Percentiles rank a stretch among this genome's conserved stretches.
phyloP scores from a whole-genome alignment of 2,113 vertebrate species.

The Ammodytes marinus region DNA sequence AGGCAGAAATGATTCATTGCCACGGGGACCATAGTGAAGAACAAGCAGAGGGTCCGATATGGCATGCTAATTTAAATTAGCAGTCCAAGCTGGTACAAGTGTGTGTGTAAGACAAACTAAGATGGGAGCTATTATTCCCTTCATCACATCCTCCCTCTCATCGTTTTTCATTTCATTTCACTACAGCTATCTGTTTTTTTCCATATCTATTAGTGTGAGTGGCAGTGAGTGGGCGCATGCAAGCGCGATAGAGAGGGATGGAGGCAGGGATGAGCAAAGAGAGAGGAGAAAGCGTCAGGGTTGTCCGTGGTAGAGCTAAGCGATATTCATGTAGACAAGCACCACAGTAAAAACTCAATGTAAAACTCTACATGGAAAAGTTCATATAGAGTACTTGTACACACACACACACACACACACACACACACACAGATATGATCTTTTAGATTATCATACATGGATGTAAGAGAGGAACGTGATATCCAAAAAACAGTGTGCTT shows the following conservation, averaged over 20 bases:
- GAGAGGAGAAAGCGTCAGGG: conserved; percentile 18
- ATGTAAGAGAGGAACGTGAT: conserved; percentile 35
- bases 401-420: not conserved
- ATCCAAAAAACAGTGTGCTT: conserved; percentile 29
- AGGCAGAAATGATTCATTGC: conserved; percentile 19
- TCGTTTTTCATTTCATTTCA: conserved; percentile 53
- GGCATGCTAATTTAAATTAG: conserved; percentile 29
- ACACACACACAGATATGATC: conserved; percentile 19
- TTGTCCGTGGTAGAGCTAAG: conserved; percentile 9
- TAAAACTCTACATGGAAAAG: conserved; percentile 10
- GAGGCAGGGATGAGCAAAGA: conserved; percentile 42
- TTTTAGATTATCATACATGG: conserved; percentile 26
- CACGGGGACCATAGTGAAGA: not conserved
- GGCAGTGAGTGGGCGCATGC: conserved; percentile 58
- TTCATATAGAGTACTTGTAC: conserved; percentile 27
- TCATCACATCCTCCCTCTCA: conserved; percentile 50
- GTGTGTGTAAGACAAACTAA: conserved; percentile 28
- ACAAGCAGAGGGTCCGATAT: conserved; percentile 17
- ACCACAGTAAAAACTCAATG: not conserved
- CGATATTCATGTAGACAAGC: conserved; percentile 40
- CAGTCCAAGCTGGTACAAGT: not conserved
- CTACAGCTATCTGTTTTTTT: conserved; percentile 64
- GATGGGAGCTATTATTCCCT: conserved; percentile 32
- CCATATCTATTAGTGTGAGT: conserved; percentile 55
- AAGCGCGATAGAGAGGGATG: conserved; percentile 29